phyloP scores from a whole-genome alignment of 2,797 vertebrate species.

The Thaleichthys pacificus region DNA sequence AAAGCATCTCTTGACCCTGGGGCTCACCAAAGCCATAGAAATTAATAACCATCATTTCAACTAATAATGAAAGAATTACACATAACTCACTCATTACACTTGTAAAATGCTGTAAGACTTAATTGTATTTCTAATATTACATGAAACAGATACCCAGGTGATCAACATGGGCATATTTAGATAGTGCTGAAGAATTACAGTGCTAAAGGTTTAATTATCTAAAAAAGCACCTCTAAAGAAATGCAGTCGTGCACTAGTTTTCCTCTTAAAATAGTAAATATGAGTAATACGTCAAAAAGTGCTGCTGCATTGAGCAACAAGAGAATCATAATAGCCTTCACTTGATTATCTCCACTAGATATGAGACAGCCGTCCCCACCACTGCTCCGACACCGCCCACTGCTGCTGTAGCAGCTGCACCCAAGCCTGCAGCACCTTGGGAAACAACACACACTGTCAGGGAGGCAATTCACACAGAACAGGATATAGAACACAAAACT shows the following conservation, averaged over 20 bases:
- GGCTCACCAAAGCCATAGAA: too few relatives aligned
- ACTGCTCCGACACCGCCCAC: slow-evolving; percentile 13
- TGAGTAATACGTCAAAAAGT: not conserved
- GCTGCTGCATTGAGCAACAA: not conserved
- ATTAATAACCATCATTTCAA: too few relatives aligned
- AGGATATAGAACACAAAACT: not conserved
- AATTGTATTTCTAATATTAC: too few relatives aligned
- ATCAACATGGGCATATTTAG: too few relatives aligned
- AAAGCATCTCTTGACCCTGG: too few relatives aligned
- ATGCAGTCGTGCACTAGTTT: too few relatives aligned
- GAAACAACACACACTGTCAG: not conserved
- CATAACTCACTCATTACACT: too few relatives aligned
- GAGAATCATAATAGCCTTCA: not conserved
- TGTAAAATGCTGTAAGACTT: too few relatives aligned
- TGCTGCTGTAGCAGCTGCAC: not conserved
- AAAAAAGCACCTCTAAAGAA: not conserved
- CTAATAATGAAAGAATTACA: too few relatives aligned
- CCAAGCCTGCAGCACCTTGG: not conserved
- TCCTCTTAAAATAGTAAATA: not conserved
- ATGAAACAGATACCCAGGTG: too few relatives aligned
- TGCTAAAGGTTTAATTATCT: not conserved
- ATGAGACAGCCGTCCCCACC: not conserved
- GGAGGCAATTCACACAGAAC: not conserved
- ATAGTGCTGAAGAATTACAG: too few relatives aligned
- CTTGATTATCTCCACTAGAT: not conserved